Conservation (phyloP, 2,113 vertebrate species). For the Corythornis cristatus region DNA sequence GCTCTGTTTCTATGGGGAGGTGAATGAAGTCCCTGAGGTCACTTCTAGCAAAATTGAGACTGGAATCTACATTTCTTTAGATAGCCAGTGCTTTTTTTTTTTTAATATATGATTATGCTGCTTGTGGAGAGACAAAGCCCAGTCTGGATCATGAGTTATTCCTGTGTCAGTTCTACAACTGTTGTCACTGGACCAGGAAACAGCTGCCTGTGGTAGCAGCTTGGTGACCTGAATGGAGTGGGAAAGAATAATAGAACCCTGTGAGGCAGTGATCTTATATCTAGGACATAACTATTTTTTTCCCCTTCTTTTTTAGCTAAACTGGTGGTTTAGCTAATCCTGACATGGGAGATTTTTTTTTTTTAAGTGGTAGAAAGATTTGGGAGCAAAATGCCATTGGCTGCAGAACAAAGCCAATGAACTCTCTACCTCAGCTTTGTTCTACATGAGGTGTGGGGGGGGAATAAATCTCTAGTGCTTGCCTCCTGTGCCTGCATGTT, state of each 20-base stretch:
- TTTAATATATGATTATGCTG: not conserved
- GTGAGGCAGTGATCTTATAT: not conserved
- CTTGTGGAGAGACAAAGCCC: not conserved
- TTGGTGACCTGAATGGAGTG: not conserved
- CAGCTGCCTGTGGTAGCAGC: not conserved
- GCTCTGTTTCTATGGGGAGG: not conserved
- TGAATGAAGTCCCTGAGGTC: not conserved
- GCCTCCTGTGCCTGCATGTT: rapidly evolving
- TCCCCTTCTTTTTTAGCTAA: not conserved
- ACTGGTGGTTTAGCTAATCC: not conserved
- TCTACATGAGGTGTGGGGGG: not conserved
- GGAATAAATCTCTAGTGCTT: not conserved
- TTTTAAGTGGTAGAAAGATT: not conserved
- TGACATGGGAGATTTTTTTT: not conserved
- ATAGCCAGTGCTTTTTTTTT: not conserved
- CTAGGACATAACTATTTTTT: not conserved
- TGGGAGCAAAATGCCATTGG: not conserved
- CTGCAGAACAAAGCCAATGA: not conserved
- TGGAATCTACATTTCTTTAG: not conserved
- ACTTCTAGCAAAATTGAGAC: not conserved
- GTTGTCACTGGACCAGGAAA: not conserved
- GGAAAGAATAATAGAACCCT: not conserved
- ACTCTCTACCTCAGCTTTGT: not conserved
- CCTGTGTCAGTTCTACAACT: not conserved
- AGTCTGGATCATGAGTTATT: not conserved